A percentile compares a stretch with the other conserved stretches of the same genome.
phyloP scores from a whole-genome alignment of 2,888 invertebrate genomes.

The Aspidiotus destructor region DNA sequence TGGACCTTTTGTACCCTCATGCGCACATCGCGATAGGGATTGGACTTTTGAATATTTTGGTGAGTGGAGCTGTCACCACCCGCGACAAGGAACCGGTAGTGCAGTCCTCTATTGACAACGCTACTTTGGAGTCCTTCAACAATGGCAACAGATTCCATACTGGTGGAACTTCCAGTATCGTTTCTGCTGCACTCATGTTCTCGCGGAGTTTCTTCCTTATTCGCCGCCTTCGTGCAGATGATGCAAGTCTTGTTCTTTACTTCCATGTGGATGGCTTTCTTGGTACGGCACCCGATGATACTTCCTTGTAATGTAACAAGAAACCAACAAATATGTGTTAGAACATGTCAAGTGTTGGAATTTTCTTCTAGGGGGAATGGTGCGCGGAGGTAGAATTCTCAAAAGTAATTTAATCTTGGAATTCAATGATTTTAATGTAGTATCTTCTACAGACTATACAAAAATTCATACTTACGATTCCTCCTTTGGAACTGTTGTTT shows the following conservation, averaged over 20 bases:
- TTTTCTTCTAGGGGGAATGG: too few species aligned
- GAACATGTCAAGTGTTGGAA: too few species aligned
- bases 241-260: not conserved
- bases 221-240: not conserved
- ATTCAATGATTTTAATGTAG: too few species aligned
- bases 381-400: too few species aligned
- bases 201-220: not conserved
- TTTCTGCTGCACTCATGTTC: not conserved
- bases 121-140: not conserved
- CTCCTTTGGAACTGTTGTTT: too few species aligned
- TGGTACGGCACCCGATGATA: too few species aligned
- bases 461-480: too few species aligned
- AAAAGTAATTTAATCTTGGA: too few species aligned
- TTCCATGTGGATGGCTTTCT: too few species aligned
- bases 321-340: too few species aligned
- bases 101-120: not conserved
- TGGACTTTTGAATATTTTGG: not conserved
- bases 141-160: not conserved
- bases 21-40: not conserved
- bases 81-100: not conserved
- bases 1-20: not conserved
- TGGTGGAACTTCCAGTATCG: not conserved
- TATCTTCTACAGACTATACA: too few species aligned
- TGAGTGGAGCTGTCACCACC: not conserved
- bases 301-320: too few species aligned